phyloP scores from a whole-genome alignment of 2,888 invertebrate species.

The Tricholauxania praeusta region DNA sequence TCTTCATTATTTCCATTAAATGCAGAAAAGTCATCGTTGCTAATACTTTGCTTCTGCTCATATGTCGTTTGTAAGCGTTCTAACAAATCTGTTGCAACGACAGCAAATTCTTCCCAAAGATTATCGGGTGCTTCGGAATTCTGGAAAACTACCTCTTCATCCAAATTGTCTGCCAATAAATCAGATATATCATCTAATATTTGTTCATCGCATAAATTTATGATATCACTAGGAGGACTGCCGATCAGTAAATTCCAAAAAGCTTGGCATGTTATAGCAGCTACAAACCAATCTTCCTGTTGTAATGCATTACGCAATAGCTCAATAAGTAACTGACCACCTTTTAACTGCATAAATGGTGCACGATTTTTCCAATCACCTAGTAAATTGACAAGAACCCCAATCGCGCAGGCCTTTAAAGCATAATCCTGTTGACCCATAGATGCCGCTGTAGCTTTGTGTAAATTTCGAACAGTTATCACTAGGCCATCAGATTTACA shows the following conservation, averaged over 20 bases:
- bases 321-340: constrained; percentile 70
- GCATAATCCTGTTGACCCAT: constrained; percentile 71
- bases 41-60: constrained; percentile 49
- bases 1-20: not conserved
- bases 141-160: constrained; percentile 72
- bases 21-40: not conserved
- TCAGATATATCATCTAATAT: constrained; percentile 70
- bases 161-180: constrained; percentile 71
- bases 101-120: constrained; percentile 81
- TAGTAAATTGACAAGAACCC: constrained; percentile 85
- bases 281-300: constrained; percentile 77
- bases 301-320: constrained; percentile 72
- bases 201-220: constrained; percentile 65
- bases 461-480: constrained; percentile 67
- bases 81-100: constrained; percentile 79
- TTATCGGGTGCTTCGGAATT: constrained; percentile 45
- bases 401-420: constrained; percentile 81
- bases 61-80: constrained; percentile 69
- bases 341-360: constrained; percentile 70
- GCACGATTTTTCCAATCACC: constrained; percentile 72
- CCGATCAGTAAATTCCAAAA: constrained; percentile 77
- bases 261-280: constrained; percentile 80
- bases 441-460: constrained; percentile 39
- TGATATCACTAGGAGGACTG: constrained; percentile 68
- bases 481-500: constrained; percentile 76